A percentile compares a stretch with the other conserved stretches of the same genome.
phyloP scores from a whole-genome alignment of 2,797 vertebrate genomes.

The Harpagifer antarcticus region DNA sequence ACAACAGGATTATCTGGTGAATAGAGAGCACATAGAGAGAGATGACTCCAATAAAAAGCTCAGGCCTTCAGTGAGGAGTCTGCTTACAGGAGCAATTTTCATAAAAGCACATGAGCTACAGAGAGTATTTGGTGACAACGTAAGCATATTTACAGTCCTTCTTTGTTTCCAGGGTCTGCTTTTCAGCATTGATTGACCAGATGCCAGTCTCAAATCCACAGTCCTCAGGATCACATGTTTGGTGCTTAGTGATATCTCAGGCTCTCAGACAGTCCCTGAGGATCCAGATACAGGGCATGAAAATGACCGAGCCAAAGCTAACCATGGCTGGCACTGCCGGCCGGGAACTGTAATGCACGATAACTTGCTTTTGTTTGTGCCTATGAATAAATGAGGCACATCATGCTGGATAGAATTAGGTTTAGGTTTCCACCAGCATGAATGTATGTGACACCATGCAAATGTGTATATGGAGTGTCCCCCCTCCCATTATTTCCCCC shows the following conservation, averaged over 20 bases:
- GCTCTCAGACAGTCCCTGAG: slow-evolving; percentile 78
- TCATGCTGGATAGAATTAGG: slow-evolving; percentile 36
- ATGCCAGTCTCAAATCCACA: slow-evolving; percentile 75
- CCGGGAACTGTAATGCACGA: slow-evolving; percentile 57
- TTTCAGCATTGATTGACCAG: slow-evolving; percentile 69
- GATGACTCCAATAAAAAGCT: slow-evolving; percentile 8
- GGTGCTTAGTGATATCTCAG: slow-evolving; percentile 79
- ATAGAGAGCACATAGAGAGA: slow-evolving; percentile 6
- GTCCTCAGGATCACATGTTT: slow-evolving; percentile 77
- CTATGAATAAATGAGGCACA: slow-evolving; percentile 47
- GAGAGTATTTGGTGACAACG: slow-evolving; percentile 49
- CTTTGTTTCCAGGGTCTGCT: slow-evolving; percentile 70
- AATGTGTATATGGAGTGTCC: slow-evolving; percentile 19
- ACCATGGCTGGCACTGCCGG: slow-evolving; percentile 62
- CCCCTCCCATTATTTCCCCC: not conserved
- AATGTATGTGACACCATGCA: slow-evolving; percentile 31
- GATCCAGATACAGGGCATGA: slow-evolving; percentile 76
- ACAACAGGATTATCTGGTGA: not conserved
- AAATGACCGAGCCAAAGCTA: slow-evolving; percentile 76
- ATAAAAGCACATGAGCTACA: slow-evolving; percentile 21
- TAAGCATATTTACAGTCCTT: slow-evolving; percentile 56
- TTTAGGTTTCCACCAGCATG: slow-evolving; percentile 22
- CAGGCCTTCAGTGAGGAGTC: slow-evolving; percentile 8
- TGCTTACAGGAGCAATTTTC: slow-evolving; percentile 26
- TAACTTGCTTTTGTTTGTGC: slow-evolving; percentile 27